Base-by-base conservation (phyloP, 64 coral and sea anemone genomes). In the Montipora foliosa region DNA sequence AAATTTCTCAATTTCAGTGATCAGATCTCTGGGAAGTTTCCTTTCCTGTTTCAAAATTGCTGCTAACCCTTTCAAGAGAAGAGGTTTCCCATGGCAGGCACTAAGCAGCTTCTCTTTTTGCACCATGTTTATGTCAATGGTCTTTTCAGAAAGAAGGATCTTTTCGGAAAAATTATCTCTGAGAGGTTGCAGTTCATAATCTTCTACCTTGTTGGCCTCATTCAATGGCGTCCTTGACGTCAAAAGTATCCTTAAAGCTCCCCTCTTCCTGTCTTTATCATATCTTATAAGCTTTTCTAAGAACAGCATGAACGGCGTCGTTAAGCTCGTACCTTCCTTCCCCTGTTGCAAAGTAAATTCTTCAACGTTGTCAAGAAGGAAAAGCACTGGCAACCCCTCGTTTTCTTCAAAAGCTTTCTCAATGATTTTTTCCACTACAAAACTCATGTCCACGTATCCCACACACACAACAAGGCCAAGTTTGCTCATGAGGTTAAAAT, bases 281-380 rank as follows among this genome's bases (percentile, higher is more conserved):
- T 37, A 37, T 37, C 29, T 1, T 37, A 37, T 37, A 37, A 37
- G 29, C 29, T 37, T 37, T 37, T 37, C 29, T 37, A 79, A 50
- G 48, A 24, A 24, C 24, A 0, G 0, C 24, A 24, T 24, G 0
- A 24, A 24, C 0, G 24, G 0, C 0, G 0, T 24, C 0, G 0
- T 24, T 47, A 79, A 79, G 77, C 21, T 79, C 16, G 19, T 47
- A 0, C 77, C 77, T 20, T 79, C 77, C 46, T 79, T 79, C 10
- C 77, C 77, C 8, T 79, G 16, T 53, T 16, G 17, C 8, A 2
- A 12, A 9, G 47, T 52, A 8, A 79, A 79, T 1, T 17, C 16
- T 19, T 79, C 77, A 49, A 79, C 77, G 20, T 79, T 79, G 48
- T 79, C 77, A 2, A 79, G 6, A 6, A 79, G 17, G 7, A 79